These are phyloP conservation scores for Aphidius ervi DNA, from an alignment of 1,140 invertebrate species.

Conservation along the genomic window DNA sequence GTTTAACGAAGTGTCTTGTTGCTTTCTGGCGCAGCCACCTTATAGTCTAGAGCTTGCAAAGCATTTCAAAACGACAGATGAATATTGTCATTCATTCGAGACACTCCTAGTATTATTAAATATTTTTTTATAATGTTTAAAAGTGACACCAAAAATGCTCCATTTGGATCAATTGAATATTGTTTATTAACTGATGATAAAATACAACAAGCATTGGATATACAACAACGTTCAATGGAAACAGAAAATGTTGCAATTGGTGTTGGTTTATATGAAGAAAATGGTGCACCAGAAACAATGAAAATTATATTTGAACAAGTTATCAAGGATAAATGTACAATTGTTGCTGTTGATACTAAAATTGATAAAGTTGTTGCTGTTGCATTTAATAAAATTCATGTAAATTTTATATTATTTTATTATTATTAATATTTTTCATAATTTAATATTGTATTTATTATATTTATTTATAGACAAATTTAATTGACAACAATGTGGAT, in stretches of 20 bases:
- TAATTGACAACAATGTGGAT: conserved; percentile 45
- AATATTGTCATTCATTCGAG: not conserved
- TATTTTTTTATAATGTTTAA: conserved; percentile 18
- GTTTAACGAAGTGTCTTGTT: conserved; percentile 13
- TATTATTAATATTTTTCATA: not conserved
- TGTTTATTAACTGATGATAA: conserved; percentile 27
- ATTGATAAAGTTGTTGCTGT: conserved; percentile 35
- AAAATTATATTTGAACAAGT: conserved; percentile 31
- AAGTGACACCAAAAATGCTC: not conserved
- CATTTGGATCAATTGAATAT: conserved; percentile 27
- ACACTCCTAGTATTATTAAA: not conserved
- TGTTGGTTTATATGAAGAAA: conserved; percentile 33
- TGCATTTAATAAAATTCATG: conserved; percentile 40
- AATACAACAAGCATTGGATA: conserved; percentile 26
- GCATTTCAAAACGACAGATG: not conserved
- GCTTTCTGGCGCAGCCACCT: conserved; percentile 1
- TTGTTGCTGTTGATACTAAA: conserved; percentile 34
- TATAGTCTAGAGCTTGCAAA: not conserved
- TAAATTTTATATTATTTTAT: conserved; percentile 20
- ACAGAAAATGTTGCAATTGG: conserved; percentile 33
- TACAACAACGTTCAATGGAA: conserved; percentile 30
- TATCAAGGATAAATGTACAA: conserved; percentile 35
- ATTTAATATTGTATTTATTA: not conserved
- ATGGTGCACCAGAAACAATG: conserved; percentile 36
- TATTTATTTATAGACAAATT: conserved; percentile 30